Evolutionary conservation across 2,113 vertebrate genomes (phyloP).

Genomic region (Marmota monax): DNA sequence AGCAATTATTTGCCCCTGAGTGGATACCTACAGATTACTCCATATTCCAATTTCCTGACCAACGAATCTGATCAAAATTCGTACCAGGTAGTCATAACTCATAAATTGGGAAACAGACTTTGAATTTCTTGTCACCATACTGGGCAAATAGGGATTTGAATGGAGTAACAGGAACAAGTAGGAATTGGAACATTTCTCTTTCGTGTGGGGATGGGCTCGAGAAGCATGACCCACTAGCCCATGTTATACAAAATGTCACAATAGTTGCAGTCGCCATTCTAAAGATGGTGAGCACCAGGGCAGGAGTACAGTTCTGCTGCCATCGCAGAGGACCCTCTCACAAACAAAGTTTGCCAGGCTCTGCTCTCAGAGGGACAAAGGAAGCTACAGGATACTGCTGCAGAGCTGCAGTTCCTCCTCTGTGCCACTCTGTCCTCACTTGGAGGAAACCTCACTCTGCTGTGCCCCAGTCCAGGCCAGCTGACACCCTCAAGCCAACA

Average conservation of each 20-base stretch:
- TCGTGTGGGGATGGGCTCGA: neutral
- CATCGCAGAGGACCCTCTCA: neutral
- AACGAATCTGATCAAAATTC: neutral
- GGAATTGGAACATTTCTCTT: neutral
- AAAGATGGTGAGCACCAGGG: neutral
- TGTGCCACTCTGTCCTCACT: neutral
- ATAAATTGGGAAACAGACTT: neutral
- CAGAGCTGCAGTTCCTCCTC: neutral
- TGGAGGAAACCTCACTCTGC: neutral
- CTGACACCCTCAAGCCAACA: neutral
- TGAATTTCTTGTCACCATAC: neutral
- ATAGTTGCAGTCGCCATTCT: accelerated
- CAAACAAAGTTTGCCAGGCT: neutral
- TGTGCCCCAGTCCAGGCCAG: neutral
- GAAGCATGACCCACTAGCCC: neutral
- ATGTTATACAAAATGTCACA: neutral
- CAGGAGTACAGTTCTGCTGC: neutral
- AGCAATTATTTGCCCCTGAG: neutral
- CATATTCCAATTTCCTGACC: conserved; percentile 17
- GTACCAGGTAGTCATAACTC: neutral
- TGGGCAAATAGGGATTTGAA: neutral
- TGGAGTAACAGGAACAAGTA: neutral
- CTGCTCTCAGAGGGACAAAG: neutral
- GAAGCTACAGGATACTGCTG: neutral
- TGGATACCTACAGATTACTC: neutral